Percentiles rank a stretch among this genome's conserved stretches.
These are phyloP conservation scores for Tetragnatha versicolor DNA, from an alignment of 1,140 invertebrate species.

Conservation along the genomic window DNA sequence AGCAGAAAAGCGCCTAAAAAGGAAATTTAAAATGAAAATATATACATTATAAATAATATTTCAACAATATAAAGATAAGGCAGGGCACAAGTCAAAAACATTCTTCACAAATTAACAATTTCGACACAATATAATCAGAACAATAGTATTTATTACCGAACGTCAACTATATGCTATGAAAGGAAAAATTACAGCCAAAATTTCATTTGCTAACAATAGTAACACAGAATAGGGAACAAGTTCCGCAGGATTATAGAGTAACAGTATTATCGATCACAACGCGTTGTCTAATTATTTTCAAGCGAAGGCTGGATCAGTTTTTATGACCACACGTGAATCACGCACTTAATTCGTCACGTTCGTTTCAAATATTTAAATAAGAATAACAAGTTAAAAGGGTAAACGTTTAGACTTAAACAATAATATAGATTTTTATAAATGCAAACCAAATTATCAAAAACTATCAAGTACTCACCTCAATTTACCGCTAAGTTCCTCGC, in stretches of 20 bases:
- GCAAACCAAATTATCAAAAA: background rate
- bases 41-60: background rate
- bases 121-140: background rate
- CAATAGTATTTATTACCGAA: background rate
- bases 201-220: background rate
- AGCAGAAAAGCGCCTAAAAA: background rate
- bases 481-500: background rate
- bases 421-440: background rate
- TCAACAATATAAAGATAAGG: background rate
- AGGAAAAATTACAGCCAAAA: background rate
- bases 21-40: background rate
- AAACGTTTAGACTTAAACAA: background rate
- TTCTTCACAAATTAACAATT: background rate
- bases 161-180: background rate
- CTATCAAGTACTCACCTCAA: background rate
- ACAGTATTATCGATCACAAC: constrained; percentile 5
- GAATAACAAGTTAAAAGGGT: too few species aligned
- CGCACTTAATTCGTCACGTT: constrained; percentile 8
- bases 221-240: background rate
- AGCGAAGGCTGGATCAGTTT: background rate
- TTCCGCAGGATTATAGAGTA: background rate
- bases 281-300: background rate
- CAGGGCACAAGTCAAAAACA: background rate
- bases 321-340: constrained; percentile 12
- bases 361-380: background rate